Base-by-base conservation (phyloP, 2,888 invertebrate species). In the Latheticus oryzae region DNA sequence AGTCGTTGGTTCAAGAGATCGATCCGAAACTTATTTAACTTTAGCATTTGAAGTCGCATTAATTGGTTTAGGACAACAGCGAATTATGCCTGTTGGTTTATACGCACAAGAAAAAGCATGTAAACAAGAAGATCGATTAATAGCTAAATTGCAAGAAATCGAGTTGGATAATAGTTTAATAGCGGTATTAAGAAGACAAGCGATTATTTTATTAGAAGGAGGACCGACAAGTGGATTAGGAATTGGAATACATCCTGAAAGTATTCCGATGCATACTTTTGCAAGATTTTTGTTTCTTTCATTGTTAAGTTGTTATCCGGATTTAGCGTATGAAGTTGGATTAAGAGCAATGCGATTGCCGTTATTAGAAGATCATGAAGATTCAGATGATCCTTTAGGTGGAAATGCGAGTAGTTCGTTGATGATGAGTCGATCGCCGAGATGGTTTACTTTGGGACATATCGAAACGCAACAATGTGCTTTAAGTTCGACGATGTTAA, bases 231-330 rank as follows among this genome's bases (percentile, higher is more conserved):
- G 90, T 63, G 91, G 90, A 23, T 82, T 92, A 12, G 87, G 86
- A 8, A 79, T 83, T 55, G 90, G 90, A 13, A 88, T 91, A 62
- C 91, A 91, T 75, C 87, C 91, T 0, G 88, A 92, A 67, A 89
- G 90, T 24, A 88, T 90, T 64, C 92, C 93, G 9, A 91, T 92
- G 84, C 92, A 93, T 75, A 91, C 90, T 28, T 91, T 91, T 78
- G 91, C 92, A 5, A 78, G 89, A 63, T 92, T 88, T 78, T 82
- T 92, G 62, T 93, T 93, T 81, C 84, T 89, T 17, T 87, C 90
- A 15, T 81, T 93, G 62, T 81, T 91, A 68, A 86, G 88, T 35
- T 84, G 85, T 63, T 89, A 92, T 74, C 85, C 88, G 0, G 91
- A 92, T 70, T 81, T 93, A 62, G 91, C 92, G 0, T 93, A 91